Conservation (phyloP, 2,113 vertebrate genomes). For the Athene noctua region DNA sequence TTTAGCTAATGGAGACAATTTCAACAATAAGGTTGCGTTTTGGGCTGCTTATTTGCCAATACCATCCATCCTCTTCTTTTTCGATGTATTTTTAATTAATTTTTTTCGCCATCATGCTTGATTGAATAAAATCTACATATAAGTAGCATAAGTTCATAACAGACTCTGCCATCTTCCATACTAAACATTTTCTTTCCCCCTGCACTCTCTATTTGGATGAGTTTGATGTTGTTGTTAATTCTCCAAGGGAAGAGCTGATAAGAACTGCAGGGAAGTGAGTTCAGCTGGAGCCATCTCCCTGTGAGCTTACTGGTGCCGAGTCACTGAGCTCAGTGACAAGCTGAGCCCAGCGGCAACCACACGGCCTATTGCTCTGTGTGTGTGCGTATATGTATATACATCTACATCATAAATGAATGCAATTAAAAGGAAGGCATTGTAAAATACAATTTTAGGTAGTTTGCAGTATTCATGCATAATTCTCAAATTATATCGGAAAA, state of each 20-base stretch:
- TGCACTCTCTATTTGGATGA: neutral
- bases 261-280: neutral
- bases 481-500: neutral
- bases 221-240: neutral
- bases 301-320: neutral
- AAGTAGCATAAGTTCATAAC: neutral
- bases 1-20: neutral
- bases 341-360: neutral
- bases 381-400: neutral
- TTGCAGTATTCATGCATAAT: neutral
- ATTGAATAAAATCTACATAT: neutral
- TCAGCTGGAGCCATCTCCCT: neutral
- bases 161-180: neutral
- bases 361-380: neutral
- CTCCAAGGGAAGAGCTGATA: neutral
- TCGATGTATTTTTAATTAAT: neutral
- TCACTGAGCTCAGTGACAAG: neutral
- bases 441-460: neutral
- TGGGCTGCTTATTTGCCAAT: neutral
- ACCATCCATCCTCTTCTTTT: neutral
- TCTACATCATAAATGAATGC: neutral
- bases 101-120: fast-evolving
- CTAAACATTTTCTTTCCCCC: neutral
- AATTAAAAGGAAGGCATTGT: neutral
- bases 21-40: neutral